Evolutionary conservation across 2,888 invertebrate genomes (phyloP), one percentile per base, ranked within the genome.

Genomic region (Chalcis sispes): DNA sequence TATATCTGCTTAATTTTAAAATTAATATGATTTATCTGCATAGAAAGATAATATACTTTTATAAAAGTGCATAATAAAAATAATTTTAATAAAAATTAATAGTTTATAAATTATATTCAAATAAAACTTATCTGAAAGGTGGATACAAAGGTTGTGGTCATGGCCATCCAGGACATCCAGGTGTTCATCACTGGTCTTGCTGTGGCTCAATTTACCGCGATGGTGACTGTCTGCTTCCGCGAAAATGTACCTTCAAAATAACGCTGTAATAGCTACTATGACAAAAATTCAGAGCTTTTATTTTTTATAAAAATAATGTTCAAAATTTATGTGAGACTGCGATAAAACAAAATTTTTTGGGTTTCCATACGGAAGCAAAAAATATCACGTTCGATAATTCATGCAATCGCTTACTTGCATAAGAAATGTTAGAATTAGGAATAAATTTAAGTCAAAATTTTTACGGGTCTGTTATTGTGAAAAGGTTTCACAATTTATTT

Each of bases 101-200:
- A n/a, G n/a, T n/a, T n/a, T n/a, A n/a, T n/a, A n/a, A n/a, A n/a
- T n/a, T n/a, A n/a, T n/a, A n/a, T n/a, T n/a, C n/a, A n/a, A n/a
- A n/a, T n/a, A n/a, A n/a, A n/a, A n/a, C n/a, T n/a, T n/a, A n/a
- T n/a, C n/a, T n/a, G n/a, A 13, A 62, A 89, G 89, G 89, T 75
- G 89, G 89, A 54, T 90, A 89, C 78, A 85, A 82, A 89, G 95
- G 95, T 10, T 95, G 95, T 84, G 95, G 95, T 0, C 95, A 95
- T 89, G 95, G 95, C 1, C 95, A 95, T 88, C 90, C 91, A 62
- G 95, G 95, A 50, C 95, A 95, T 90, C 95, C 95, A 42, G 95
- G 95, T 75, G 89, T 92, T 77, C 90, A 93, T 10, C 95, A 95
- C 89, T 95, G 95, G 95, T 95, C 95, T 58, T 95, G 95, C 86